These are phyloP conservation scores for Nomada ruficornis DNA, from an alignment of 2,888 invertebrate genomes.

Conservation along the genomic window DNA sequence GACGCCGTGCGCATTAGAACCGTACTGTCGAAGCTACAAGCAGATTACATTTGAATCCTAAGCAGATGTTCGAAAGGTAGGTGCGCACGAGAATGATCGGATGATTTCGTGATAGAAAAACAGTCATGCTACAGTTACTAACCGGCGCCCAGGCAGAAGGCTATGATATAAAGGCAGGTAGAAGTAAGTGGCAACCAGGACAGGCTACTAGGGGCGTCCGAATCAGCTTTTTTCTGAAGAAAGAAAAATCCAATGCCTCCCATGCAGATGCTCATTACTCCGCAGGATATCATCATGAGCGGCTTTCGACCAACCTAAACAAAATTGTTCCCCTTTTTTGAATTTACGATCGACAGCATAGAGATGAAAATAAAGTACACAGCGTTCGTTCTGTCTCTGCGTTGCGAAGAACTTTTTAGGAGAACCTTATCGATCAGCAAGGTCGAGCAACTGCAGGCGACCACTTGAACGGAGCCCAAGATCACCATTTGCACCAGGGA, in stretches of 20 bases:
- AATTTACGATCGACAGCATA: not conserved
- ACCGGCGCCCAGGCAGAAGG: constrained; percentile 84
- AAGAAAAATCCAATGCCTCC: constrained; percentile 90
- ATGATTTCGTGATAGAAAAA: not conserved
- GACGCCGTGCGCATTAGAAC: too few species aligned
- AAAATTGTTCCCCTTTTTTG: not conserved
- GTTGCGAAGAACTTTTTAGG: not conserved
- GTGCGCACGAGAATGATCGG: not conserved
- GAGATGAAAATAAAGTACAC: not conserved
- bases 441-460: constrained; percentile 90
- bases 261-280: constrained; percentile 89
- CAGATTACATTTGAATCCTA: too few species aligned
- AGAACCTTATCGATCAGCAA: constrained; percentile 89
- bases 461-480: constrained; percentile 90
- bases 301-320: constrained; percentile 89
- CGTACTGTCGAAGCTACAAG: too few species aligned
- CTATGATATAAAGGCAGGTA: constrained; percentile 83
- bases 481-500: constrained; percentile 59
- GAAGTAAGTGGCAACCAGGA: constrained; percentile 83
- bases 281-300: constrained; percentile 89
- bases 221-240: constrained; percentile 72
- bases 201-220: constrained; percentile 73
- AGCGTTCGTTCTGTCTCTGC: constrained; percentile 2
- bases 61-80: not conserved
- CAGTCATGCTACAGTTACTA: constrained; percentile 35